phyloP scores from a whole-genome alignment of 2,888 invertebrate species.

The Folsomia manolachei region DNA sequence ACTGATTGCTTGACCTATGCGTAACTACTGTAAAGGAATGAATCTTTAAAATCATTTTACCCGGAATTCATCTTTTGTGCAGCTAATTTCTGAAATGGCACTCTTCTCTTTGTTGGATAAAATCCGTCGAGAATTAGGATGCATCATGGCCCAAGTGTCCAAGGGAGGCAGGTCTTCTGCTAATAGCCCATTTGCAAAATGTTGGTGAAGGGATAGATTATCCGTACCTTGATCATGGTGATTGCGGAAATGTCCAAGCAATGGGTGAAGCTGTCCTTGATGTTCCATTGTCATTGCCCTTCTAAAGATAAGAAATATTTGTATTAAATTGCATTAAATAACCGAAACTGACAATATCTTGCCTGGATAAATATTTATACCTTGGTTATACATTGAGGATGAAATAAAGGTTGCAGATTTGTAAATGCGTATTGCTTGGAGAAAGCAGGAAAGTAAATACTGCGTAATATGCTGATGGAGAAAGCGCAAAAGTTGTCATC shows the following conservation, averaged over 20 bases:
- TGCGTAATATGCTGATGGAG: too few species aligned
- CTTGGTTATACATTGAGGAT: too few species aligned
- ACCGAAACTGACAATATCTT: too few species aligned
- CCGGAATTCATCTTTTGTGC: not conserved
- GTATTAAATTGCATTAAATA: too few species aligned
- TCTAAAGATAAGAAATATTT: too few species aligned
- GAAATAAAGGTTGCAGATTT: too few species aligned
- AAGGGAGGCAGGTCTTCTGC: not conserved
- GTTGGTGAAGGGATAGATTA: not conserved
- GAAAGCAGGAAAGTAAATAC: too few species aligned
- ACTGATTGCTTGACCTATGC: not conserved
- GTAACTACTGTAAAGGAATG: not conserved
- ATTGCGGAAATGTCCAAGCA: not conserved
- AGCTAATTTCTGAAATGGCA: not conserved
- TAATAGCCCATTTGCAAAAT: not conserved
- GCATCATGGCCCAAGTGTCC: not conserved
- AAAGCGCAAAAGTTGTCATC: too few species aligned
- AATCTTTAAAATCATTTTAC: not conserved
- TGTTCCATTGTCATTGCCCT: not conserved
- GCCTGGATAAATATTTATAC: too few species aligned
- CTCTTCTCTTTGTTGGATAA: not conserved
- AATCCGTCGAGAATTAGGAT: not conserved
- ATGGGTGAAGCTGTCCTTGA: not conserved
- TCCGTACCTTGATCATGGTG: not conserved
- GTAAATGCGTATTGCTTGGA: too few species aligned